Evolutionary conservation across 2,113 vertebrate genomes (phyloP).

Genomic region (Anas platyrhynchos): DNA sequence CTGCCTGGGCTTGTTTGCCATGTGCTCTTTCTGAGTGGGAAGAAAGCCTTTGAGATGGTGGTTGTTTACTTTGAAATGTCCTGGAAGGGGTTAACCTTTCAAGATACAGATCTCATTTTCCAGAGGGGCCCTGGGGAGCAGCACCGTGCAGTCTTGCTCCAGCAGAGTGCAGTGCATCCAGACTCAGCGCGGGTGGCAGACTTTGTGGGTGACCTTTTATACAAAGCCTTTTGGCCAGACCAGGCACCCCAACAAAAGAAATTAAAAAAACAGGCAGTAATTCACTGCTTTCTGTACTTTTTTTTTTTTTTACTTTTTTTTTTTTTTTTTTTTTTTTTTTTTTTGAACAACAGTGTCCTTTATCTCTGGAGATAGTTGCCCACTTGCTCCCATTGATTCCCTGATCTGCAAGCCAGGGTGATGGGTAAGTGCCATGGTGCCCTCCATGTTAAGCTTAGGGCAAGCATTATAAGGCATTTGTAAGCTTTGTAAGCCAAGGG

Average conservation of each 20-base stretch:
- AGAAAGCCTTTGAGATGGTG: neutral
- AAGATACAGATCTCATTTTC: neutral
- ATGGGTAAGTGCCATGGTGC: neutral
- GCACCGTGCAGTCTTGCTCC: neutral
- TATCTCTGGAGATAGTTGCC: neutral
- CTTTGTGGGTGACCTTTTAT: neutral
- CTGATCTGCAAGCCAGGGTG: fast-evolving
- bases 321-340: neutral
- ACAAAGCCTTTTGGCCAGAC: neutral
- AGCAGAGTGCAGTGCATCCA: neutral
- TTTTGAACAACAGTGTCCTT: neutral
- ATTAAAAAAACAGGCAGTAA: neutral
- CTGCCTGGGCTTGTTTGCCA: neutral
- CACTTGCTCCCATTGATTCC: neutral
- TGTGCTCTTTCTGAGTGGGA: neutral
- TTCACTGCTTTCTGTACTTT: neutral
- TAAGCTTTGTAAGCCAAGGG: neutral
- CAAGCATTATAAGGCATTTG: neutral
- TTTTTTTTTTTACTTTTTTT: too few species aligned
- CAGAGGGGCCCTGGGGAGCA: neutral
- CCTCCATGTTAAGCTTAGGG: neutral
- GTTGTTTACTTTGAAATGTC: neutral
- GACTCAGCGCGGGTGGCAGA: fast-evolving
- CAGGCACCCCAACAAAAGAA: neutral
- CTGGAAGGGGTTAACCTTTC: neutral